A percentile compares a stretch with the other conserved stretches of the same genome.
phyloP scores from a whole-genome alignment of 2,888 invertebrate species.

The Malachius bipustulatus region DNA sequence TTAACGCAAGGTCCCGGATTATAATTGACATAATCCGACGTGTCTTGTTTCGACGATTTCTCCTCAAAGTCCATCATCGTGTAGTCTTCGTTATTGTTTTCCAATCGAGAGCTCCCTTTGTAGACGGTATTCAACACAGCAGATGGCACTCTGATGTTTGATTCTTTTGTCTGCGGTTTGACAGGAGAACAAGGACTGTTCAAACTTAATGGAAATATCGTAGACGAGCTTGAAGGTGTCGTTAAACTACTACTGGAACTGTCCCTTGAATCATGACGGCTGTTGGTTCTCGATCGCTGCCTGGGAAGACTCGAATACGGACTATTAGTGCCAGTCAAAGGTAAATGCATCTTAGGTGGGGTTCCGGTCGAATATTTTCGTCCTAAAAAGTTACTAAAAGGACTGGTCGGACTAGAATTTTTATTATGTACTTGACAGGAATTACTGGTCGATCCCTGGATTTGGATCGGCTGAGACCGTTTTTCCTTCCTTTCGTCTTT shows the following conservation, averaged over 20 bases:
- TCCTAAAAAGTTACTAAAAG: slow-evolving; percentile 20
- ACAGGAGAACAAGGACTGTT: slow-evolving; percentile 55
- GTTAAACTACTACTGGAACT: slow-evolving; percentile 40
- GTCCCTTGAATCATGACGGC: slow-evolving; percentile 38
- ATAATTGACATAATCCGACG: slow-evolving; percentile 34
- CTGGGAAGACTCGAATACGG: slow-evolving; percentile 38
- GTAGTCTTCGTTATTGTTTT: slow-evolving; percentile 26
- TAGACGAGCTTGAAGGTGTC: slow-evolving; percentile 46
- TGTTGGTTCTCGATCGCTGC: slow-evolving; percentile 29
- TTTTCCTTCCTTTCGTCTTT: slow-evolving; percentile 30
- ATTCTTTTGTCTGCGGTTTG: slow-evolving; percentile 34
- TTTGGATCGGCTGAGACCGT: slow-evolving; percentile 52
- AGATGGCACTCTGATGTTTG: slow-evolving; percentile 29
- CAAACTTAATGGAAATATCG: slow-evolving; percentile 55
- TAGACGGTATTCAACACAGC: slow-evolving; percentile 27
- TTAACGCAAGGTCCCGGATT: slow-evolving; percentile 23
- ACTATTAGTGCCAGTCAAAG: slow-evolving; percentile 37
- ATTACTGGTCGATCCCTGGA: slow-evolving; percentile 35
- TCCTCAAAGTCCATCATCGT: slow-evolving; percentile 31
- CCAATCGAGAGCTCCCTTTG: slow-evolving; percentile 15
- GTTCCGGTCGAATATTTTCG: slow-evolving; percentile 35
- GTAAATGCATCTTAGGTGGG: slow-evolving; percentile 39
- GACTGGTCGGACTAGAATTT: slow-evolving; percentile 21
- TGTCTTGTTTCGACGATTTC: slow-evolving; percentile 13
- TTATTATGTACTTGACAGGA: slow-evolving; percentile 14